phyloP scores from a whole-genome alignment of 2,888 invertebrate genomes.

The Timema cristinae region DNA sequence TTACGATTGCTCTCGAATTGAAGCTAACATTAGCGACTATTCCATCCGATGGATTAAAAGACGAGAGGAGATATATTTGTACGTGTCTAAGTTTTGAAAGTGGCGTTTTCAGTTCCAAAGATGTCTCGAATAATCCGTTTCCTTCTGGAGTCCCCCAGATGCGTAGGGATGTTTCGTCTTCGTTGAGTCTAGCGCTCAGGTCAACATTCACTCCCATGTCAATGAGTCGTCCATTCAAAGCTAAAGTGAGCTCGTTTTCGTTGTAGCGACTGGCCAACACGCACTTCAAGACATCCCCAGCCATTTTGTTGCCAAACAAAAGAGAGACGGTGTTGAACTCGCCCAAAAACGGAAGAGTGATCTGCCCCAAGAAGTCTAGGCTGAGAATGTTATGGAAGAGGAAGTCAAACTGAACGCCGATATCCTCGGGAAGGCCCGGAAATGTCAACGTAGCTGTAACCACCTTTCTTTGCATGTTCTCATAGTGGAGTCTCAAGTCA shows the following conservation, averaged over 20 bases:
- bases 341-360: not conserved
- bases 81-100: not conserved
- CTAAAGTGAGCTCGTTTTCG: not conserved
- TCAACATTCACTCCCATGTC: not conserved
- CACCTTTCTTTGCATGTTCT: not conserved
- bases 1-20: constrained; percentile 22
- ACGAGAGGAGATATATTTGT: not conserved
- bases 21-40: constrained; percentile 19
- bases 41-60: not conserved
- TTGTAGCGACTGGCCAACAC: not conserved
- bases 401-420: not conserved
- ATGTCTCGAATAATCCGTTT: not conserved
- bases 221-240: not conserved
- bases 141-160: not conserved
- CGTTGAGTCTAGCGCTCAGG: not conserved
- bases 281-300: not conserved
- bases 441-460: not conserved
- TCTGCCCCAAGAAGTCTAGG: not conserved
- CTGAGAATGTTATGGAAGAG: not conserved
- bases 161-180: not conserved
- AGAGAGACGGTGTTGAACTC: not conserved
- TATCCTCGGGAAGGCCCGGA: not conserved
- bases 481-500: not conserved
- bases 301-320: not conserved
- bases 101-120: not conserved